Base-by-base conservation (phyloP, 2,113 vertebrate species). In the Gymnarchus niloticus region DNA sequence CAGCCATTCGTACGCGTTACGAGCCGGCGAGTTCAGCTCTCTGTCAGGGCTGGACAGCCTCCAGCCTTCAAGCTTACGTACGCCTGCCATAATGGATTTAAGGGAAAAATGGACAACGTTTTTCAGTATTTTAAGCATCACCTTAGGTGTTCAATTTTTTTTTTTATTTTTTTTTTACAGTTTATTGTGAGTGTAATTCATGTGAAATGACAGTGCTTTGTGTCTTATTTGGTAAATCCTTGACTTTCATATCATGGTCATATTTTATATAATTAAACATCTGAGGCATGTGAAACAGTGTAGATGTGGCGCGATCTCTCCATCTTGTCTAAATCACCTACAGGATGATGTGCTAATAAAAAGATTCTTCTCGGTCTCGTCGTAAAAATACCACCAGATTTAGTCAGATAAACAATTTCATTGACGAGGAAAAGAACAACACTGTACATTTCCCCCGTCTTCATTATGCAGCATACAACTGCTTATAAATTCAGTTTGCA, bases 231-330 rank as follows among this genome's bases (percentile, higher is more conserved):
- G 61, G 12, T 41, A 59, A 61, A 46, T 46, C 76, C 19, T n/a
- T 80, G 19, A 80, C 48, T 48, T 69, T 69, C 19, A 33, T 73
- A 19, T 69, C 61, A 37, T 69, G 61, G 28, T 33, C 9, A 4
- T 33, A 2, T 83, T 83, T 59, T 59, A 2, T 10, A n/a, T 33
- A 57, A 54, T 59, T 37, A n/a, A 83, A 83, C 56, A 59, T 48
- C 56, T 59, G 37, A 57, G 41, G 56, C 37, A 44, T 83, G 57
- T 83, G 44, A 10, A 41, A 46, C 41, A 56, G 81, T 83, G 54
- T 51, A 41, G 25, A 41, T 83, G 56, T 83, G 56, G 37, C 23
- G 82, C 56, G 57, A 83, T 37, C 82, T 57, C 37, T 59, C 81
- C 81, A 52, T 37, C 23, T 28, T 56, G 54, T 57, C 82, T 1